phyloP scores from a whole-genome alignment of 2,888 invertebrate species.

The Tachina lurida region DNA sequence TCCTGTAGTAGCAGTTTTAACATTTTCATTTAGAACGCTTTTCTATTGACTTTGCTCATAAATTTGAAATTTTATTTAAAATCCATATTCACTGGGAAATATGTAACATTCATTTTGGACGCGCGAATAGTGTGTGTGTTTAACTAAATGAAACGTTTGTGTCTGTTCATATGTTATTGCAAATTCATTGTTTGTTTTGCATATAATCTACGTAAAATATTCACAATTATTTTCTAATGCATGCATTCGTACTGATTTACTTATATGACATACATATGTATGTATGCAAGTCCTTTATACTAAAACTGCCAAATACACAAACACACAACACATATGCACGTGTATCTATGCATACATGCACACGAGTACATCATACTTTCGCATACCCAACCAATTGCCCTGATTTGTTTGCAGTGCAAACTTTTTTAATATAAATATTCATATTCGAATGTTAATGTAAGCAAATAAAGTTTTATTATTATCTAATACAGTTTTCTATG shows the following conservation, averaged over 20 bases:
- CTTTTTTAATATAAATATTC: slow-evolving; percentile 42
- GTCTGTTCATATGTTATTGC: neutral
- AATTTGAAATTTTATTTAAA: too few species aligned
- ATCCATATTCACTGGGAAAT: too few species aligned
- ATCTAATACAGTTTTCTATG: neutral
- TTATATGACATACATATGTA: neutral
- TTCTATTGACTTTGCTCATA: too few species aligned
- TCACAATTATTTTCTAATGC: slow-evolving; percentile 34
- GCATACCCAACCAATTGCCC: slow-evolving; percentile 26
- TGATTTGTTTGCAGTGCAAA: slow-evolving; percentile 39
- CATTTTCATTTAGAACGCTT: too few species aligned
- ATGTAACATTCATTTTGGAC: too few species aligned
- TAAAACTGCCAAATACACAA: neutral
- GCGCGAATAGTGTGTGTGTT: neutral
- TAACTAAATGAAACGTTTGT: neutral
- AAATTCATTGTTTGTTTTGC: neutral
- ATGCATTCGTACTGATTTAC: slow-evolving; percentile 5
- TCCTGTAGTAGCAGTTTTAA: too few species aligned
- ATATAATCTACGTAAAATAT: slow-evolving; percentile 29
- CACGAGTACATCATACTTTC: neutral
- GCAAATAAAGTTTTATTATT: slow-evolving; percentile 3
- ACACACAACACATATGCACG: neutral
- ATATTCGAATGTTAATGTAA: slow-evolving; percentile 8
- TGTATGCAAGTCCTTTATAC: slow-evolving; percentile 8
- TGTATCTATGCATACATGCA: too few species aligned